These are phyloP conservation scores for Pithys albifrons DNA, from an alignment of 2,113 vertebrate genomes.

Conservation along the genomic window DNA sequence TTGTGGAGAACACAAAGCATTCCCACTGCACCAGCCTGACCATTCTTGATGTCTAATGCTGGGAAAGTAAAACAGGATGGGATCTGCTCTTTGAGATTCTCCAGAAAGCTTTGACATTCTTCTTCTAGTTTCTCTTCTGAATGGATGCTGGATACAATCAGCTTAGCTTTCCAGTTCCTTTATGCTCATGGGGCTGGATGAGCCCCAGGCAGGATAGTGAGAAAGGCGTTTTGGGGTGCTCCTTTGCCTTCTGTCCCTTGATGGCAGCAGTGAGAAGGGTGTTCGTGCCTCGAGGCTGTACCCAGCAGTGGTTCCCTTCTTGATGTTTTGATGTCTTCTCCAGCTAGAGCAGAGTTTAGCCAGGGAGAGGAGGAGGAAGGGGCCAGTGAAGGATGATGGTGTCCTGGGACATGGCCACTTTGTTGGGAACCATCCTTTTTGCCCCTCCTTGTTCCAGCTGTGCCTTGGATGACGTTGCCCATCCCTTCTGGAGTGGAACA, in stretches of 20 bases:
- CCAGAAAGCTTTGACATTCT: background rate
- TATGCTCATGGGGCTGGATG: background rate
- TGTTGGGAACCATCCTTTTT: background rate
- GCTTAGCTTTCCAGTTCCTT: background rate
- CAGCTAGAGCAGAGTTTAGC: background rate
- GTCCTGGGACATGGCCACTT: background rate
- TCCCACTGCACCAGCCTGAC: background rate
- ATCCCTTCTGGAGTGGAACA: fast-evolving
- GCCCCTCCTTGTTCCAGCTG: background rate
- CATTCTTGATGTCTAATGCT: background rate
- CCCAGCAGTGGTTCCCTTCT: background rate
- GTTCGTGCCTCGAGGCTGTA: background rate
- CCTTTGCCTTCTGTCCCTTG: background rate
- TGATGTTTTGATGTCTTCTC: background rate
- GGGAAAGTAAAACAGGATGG: background rate
- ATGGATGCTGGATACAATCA: background rate
- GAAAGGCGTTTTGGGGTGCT: background rate
- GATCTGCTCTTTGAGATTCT: background rate
- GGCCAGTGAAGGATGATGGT: background rate
- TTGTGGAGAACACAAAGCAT: background rate
- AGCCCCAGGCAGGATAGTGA: background rate
- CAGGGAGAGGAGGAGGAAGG: background rate
- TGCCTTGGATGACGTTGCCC: background rate
- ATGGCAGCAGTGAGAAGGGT: background rate
- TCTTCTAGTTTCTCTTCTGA: background rate